Percentiles rank a stretch among this genome's conserved stretches.
phyloP scores from a whole-genome alignment of 2,797 vertebrate genomes.

The Lagodon rhomboides region DNA sequence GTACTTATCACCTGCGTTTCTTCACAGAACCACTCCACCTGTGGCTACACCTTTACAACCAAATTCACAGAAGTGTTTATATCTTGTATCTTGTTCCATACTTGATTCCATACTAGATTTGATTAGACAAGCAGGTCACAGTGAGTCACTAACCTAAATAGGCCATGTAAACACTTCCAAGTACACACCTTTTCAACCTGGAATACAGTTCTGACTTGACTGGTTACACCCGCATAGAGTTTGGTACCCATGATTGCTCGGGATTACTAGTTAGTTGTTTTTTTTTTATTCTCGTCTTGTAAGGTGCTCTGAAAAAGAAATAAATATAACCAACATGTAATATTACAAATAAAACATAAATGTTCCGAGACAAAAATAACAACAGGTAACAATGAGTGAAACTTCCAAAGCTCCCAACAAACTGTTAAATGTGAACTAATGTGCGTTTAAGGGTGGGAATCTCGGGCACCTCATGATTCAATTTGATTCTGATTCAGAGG shows the following conservation, averaged over 20 bases:
- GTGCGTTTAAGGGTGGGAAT: too few relatives aligned
- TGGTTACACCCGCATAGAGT: too few relatives aligned
- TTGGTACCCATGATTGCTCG: too few relatives aligned
- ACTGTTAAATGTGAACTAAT: neutral
- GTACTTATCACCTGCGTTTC: neutral
- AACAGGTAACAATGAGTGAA: slow-evolving; percentile 11
- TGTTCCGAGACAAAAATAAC: neutral
- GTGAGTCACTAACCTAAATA: neutral
- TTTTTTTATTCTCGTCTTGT: too few relatives aligned
- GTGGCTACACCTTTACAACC: neutral
- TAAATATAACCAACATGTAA: too few relatives aligned
- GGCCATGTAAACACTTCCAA: neutral
- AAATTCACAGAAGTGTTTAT: neutral
- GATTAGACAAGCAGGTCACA: neutral
- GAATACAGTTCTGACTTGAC: too few relatives aligned
- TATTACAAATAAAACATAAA: neutral
- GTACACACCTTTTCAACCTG: too few relatives aligned
- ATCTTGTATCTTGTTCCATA: slow-evolving; percentile 21
- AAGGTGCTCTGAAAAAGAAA: too few relatives aligned
- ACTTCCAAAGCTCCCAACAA: neutral
- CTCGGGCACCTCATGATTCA: too few relatives aligned
- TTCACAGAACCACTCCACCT: neutral
- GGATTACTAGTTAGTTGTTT: too few relatives aligned
- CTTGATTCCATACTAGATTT: neutral
- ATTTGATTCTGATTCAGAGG: too few relatives aligned